Evolutionary conservation across 2,888 invertebrate genomes (phyloP).

Genomic region (Atethmia centrago): DNA sequence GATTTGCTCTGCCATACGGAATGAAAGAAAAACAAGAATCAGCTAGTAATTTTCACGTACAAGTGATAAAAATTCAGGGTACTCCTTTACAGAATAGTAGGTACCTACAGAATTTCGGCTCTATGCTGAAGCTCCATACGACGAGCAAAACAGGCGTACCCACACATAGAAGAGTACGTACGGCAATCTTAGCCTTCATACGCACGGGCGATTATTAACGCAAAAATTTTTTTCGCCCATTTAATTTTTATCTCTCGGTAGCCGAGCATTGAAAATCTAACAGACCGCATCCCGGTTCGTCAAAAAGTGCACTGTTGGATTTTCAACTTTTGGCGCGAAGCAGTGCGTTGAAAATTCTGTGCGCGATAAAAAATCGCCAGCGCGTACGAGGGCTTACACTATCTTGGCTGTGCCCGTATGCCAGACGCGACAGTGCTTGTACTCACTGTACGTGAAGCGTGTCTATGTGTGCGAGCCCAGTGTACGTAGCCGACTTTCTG

Average conservation of each 20-base stretch:
- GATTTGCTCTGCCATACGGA: slow-evolving; percentile 23
- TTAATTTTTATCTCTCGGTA: not conserved
- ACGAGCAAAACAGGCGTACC: not conserved
- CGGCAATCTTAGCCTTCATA: not conserved
- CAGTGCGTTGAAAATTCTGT: not conserved
- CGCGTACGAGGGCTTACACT: too few species aligned
- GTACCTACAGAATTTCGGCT: not conserved
- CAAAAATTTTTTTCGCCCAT: not conserved
- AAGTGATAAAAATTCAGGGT: slow-evolving; percentile 39
- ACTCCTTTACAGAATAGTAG: slow-evolving; percentile 1
- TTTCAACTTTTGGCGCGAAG: not conserved
- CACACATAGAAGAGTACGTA: not conserved
- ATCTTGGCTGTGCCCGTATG: not conserved
- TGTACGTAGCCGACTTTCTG: not conserved
- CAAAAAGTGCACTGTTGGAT: not conserved
- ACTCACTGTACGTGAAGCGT: not conserved
- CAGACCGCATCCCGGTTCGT: not conserved
- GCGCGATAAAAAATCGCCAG: not conserved
- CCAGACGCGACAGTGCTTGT: not conserved
- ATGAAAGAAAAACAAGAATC: slow-evolving; percentile 46
- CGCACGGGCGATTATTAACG: not conserved
- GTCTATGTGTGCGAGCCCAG: not conserved
- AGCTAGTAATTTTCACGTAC: slow-evolving; percentile 38
- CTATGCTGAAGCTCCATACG: not conserved
- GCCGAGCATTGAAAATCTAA: not conserved